Percentiles rank a stretch among this genome's conserved stretches.
These are phyloP conservation scores for Congeria kusceri DNA, from an alignment of 2,888 invertebrate genomes.

Conservation along the genomic window DNA sequence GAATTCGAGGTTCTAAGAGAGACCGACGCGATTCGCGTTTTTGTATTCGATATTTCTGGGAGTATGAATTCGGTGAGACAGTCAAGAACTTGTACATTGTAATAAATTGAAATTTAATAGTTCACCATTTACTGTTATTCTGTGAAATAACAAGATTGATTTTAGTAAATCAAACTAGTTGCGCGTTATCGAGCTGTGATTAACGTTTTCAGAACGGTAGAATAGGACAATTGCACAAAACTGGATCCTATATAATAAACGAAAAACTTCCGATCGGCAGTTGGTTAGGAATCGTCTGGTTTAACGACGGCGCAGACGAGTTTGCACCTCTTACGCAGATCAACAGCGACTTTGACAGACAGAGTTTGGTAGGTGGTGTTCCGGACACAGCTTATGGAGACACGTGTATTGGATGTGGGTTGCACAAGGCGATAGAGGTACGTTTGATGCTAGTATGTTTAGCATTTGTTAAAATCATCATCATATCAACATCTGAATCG, in stretches of 20 bases:
- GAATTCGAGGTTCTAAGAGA: slow-evolving; percentile 12
- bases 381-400: slow-evolving; percentile 14
- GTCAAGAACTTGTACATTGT: not conserved
- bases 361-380: not conserved
- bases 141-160: too few relatives aligned
- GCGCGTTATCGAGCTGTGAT: not conserved
- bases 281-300: slow-evolving; percentile 14
- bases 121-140: too few relatives aligned
- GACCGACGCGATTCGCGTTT: not conserved
- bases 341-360: not conserved
- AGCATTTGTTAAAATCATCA: too few relatives aligned
- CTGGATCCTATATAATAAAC: not conserved
- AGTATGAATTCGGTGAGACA: slow-evolving; percentile 2
- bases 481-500: too few relatives aligned
- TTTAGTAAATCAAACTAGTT: too few relatives aligned
- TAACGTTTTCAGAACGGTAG: not conserved
- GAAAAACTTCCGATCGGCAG: slow-evolving; percentile 16
- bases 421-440: slow-evolving; percentile 24
- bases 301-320: not conserved
- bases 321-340: slow-evolving; percentile 14
- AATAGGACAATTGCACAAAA: not conserved
- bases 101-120: too few relatives aligned
- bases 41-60: slow-evolving; percentile 20
- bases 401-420: slow-evolving; percentile 26
- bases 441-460: too few relatives aligned